Evolutionary conservation across 2,113 vertebrate species (phyloP).

Genomic region (Ceyx melanurus): DNA sequence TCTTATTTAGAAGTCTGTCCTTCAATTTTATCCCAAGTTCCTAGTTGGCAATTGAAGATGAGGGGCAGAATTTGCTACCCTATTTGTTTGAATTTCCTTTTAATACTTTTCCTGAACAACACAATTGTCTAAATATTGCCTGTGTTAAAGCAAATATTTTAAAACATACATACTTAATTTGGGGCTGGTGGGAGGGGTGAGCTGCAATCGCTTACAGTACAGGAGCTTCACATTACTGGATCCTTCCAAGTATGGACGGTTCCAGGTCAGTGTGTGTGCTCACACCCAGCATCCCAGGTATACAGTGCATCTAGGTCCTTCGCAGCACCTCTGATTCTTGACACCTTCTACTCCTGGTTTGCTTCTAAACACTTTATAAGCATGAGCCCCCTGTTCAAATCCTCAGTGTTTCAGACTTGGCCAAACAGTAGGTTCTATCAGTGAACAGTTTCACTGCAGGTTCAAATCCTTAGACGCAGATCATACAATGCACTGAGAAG

Average conservation of each 20-base stretch:
- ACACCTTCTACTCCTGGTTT: conserved; percentile 39
- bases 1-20: neutral
- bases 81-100: neutral
- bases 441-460: neutral
- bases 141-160: neutral
- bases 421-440: conserved; percentile 19
- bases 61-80: neutral
- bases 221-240: neutral
- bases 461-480: conserved; percentile 29
- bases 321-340: neutral
- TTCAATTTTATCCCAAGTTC: neutral
- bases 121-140: neutral
- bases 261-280: neutral
- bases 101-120: neutral
- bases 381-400: conserved; percentile 17
- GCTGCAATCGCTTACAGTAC: neutral
- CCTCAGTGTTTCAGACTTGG: conserved; percentile 7
- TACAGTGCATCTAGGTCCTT: neutral
- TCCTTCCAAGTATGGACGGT: neutral
- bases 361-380: conserved; percentile 34
- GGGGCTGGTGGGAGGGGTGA: neutral
- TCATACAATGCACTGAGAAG: conserved; percentile 22
- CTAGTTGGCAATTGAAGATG: neutral
- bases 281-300: neutral
- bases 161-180: neutral